Evolutionary conservation across 2,797 vertebrate species (phyloP), one percentile per base, ranked within the genome.

Genomic region (Loriculus beryllinus): DNA sequence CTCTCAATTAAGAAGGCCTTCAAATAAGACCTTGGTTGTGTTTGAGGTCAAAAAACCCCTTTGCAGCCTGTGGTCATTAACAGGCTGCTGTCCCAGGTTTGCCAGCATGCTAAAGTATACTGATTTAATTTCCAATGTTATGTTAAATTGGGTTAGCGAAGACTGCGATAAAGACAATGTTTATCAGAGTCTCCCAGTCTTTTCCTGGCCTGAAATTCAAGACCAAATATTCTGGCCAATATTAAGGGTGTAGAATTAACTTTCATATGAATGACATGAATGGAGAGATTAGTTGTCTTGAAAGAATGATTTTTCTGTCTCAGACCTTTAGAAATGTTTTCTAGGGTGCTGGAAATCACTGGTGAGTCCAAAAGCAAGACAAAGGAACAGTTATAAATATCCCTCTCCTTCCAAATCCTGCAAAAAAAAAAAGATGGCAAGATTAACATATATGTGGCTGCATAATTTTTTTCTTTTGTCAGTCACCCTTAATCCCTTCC

Each of bases 401-500:
- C 63, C 23, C 4, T 68, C 52, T 85, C 68, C 68, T 95, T 95
- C 96, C 87, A 93, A 94, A 93, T 92, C 86, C 17, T 3, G 37
- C 47, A 92, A 92, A 20, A 43, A 43, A 39, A 86, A 88, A 95
- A 92, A 94, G 89, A 91, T 92, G 92, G 69, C 76, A 86, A 96
- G 91, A 95, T 94, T 96, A 94, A 92, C 87, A 75, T 81, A 90
- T 54, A 95, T 87, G 94, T 74, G 82, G 48, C 86, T 69, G 93
- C 72, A 90, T 91, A 81, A 35, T 86, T 91, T 95, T 93, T 89
- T 85, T 65, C 76, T 91, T 77, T 89, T 91, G 85, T 92, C 91
- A 96, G 69, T 93, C 94, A 93, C 54, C 42, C 80, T 89, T 94
- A 91, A 93, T 95, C 92, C 95, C 62, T 92, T 94, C 90, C 93